A percentile compares a stretch with the other conserved stretches of the same genome.
Evolutionary conservation across 2,888 invertebrate species (phyloP).

Genomic region (Artemia sp.): DNA sequence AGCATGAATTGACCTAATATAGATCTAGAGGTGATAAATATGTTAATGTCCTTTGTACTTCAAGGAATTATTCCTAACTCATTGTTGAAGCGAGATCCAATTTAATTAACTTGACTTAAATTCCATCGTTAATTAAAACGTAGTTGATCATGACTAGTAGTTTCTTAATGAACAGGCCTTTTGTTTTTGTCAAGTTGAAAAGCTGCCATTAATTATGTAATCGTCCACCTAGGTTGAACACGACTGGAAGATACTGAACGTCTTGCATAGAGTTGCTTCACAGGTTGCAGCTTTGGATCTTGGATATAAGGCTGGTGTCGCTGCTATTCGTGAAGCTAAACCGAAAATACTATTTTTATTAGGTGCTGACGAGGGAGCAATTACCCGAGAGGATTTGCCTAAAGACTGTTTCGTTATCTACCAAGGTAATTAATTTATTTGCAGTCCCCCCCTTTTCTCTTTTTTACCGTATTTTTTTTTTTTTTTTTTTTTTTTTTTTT

Average conservation of each 20-base stretch:
- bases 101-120: neutral
- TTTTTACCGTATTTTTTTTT: too few species aligned
- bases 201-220: too few species aligned
- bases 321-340: conserved; percentile 39
- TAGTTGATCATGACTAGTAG: neutral
- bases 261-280: conserved; percentile 78
- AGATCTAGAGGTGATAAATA: too few species aligned
- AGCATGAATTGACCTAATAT: too few species aligned
- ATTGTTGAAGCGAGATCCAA: too few species aligned
- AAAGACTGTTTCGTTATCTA: conserved; percentile 73
- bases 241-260: conserved; percentile 69
- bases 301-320: conserved; percentile 65
- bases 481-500: too few species aligned
- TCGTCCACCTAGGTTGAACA: conserved; percentile 29
- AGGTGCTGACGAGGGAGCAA: conserved; percentile 76
- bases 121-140: neutral
- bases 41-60: too few species aligned
- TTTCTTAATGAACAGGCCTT: neutral
- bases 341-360: conserved; percentile 72
- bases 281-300: conserved; percentile 89
- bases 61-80: too few species aligned
- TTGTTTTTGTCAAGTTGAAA: neutral
- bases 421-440: conserved; percentile 41
- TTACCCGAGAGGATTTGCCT: conserved; percentile 58
- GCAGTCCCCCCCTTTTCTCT: too few species aligned